Percentiles rank a stretch among this genome's conserved stretches.
Evolutionary conservation across 2,888 invertebrate species (phyloP).

Genomic region (Escarpia spicata): DNA sequence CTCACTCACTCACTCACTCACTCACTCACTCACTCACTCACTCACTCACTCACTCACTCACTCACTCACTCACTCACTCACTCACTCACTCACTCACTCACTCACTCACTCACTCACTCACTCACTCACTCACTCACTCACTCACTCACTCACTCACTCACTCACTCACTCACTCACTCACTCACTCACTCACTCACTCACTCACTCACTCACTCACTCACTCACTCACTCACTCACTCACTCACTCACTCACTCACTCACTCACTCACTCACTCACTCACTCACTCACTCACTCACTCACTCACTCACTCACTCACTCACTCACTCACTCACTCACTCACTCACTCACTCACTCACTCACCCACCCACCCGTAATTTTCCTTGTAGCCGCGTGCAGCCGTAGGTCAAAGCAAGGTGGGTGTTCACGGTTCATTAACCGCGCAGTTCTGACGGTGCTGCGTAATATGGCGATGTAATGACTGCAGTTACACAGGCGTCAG

Average conservation of each 20-base stretch:
- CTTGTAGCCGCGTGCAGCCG: neutral
- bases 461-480: too few relatives aligned
- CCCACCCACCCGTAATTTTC: neutral
- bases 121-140: neutral
- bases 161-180: constrained; percentile 22
- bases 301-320: constrained; percentile 23
- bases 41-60: neutral
- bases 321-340: constrained; percentile 13
- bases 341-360: neutral
- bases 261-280: constrained; percentile 25
- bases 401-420: too few relatives aligned
- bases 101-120: too few relatives aligned
- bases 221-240: constrained; percentile 24
- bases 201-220: constrained; percentile 23
- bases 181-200: constrained; percentile 23
- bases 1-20: too few relatives aligned
- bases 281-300: constrained; percentile 25
- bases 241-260: constrained; percentile 25
- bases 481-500: too few relatives aligned
- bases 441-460: too few relatives aligned
- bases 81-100: too few relatives aligned
- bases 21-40: too few relatives aligned
- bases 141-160: constrained; percentile 23
- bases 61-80: too few relatives aligned
- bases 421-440: too few relatives aligned